Conservation (phyloP, 2,797 vertebrate genomes). For the Schizopygopsis pylzovi region DNA sequence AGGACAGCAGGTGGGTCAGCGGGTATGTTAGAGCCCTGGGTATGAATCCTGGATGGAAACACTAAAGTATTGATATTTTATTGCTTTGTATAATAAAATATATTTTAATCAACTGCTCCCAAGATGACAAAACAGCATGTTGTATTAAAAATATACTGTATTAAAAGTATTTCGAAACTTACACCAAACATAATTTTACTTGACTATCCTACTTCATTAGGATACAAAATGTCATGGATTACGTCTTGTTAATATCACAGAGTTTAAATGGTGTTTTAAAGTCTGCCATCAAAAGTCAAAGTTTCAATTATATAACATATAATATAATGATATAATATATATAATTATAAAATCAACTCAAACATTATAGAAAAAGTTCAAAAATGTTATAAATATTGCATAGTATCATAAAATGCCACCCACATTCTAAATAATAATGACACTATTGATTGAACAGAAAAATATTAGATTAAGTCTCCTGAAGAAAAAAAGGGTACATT, state of each 20-base stretch:
- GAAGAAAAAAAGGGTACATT: neutral
- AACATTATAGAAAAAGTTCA: no score
- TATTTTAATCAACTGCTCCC: neutral
- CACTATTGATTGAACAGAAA: no score
- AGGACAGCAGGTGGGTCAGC: slow-evolving; percentile 47
- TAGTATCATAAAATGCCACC: no score
- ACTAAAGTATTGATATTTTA: neutral
- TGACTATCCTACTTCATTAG: neutral
- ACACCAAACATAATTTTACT: neutral
- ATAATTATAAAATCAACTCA: no score
- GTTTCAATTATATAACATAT: no score
- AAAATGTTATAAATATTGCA: no score
- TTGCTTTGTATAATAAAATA: neutral
- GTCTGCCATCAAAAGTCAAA: neutral
- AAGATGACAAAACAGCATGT: neutral
- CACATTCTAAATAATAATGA: no score
- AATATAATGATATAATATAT: no score
- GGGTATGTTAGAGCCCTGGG: neutral
- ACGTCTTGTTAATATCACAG: neutral
- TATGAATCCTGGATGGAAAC: neutral
- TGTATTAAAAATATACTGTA: neutral
- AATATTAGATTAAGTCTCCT: no score
- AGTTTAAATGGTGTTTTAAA: neutral
- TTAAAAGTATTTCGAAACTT: neutral
- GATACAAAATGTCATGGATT: neutral